These are phyloP conservation scores for Physella acuta DNA, from an alignment of 1,140 invertebrate genomes.

Conservation along the genomic window DNA sequence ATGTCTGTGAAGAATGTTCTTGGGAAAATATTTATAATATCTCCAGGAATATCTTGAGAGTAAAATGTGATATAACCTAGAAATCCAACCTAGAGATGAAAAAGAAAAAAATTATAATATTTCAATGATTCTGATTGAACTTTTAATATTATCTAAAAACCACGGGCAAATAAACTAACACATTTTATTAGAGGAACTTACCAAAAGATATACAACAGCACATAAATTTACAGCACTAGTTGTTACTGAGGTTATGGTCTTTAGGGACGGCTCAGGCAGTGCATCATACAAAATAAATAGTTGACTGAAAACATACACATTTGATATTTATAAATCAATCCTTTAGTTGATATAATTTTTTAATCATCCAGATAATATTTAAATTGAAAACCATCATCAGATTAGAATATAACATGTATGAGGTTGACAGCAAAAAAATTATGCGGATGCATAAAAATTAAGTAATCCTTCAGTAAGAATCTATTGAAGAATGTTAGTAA, in stretches of 20 bases:
- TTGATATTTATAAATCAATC: no score
- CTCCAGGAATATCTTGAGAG: conserved; percentile 72
- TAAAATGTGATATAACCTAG: conserved; percentile 94
- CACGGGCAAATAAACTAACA: background rate
- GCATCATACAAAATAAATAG: conserved; percentile 93
- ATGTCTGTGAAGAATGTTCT: conserved; percentile 71
- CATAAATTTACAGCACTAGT: conserved; percentile 88
- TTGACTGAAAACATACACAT: conserved; percentile 79
- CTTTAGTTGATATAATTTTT: no score
- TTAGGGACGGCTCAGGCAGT: conserved; percentile 81
- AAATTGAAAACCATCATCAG: no score
- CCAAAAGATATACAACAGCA: conserved; percentile 70
- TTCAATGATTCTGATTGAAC: background rate
- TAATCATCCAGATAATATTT: no score
- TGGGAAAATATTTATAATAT: conserved; percentile 84
- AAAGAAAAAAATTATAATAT: background rate
- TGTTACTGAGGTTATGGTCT: conserved; percentile 85
- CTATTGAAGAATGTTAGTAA: no score
- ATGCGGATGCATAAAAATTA: conserved; percentile 1
- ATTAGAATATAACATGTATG: no score
- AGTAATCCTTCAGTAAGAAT: no score
- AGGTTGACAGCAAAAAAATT: background rate
- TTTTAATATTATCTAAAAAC: background rate
- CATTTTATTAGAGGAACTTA: no score
- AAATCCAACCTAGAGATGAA: conserved; percentile 72